Base-by-base conservation (phyloP, 2,113 vertebrate species). In the Sinocyclocheilus maitianheensis region DNA sequence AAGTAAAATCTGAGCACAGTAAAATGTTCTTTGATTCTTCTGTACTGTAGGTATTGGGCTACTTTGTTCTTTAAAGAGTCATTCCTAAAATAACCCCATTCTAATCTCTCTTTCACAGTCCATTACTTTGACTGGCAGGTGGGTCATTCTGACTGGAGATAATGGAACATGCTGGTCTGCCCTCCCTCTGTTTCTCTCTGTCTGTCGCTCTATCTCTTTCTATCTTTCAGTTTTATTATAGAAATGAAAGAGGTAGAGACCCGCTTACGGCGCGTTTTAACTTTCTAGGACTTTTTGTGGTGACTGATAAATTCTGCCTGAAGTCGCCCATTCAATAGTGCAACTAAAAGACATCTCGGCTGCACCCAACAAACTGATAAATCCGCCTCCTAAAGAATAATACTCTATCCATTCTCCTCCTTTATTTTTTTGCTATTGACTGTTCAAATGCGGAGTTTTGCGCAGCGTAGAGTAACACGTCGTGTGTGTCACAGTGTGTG, bases 81-180 rank as follows among this genome's bases (percentile, higher is more conserved):
- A 10, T 62, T 77, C 85, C 86, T 65, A 87, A 89, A 90, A 91
- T 88, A 90, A 86, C 87, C 83, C 69, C 74, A 43, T 81, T 77
- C 81, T 84, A 87, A 91, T 89, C 84, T 87, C 83, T 87, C 79
- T 86, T 78, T 88, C 80, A 85, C 83, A 90, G 90, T 87, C 89
- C 88, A 90, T 92, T 93, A 91, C 89, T 86, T 93, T 94, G 94
- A 95, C 82, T 93, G 94, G 93, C 95, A 93, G 93, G 87, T 88
- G 86, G 93, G 91, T 89, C 88, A 88, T 93, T 91, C 62, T 53
- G 91, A 93, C 93, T 79, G 90, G 90, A 78, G 87, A 90, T 92
- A 94, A 93, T 92, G 88, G 92, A 89, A 94, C 91, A 92, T 92
- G 91, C 92, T 93, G 89, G 77, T 77, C 58, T 89, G 85, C 87